A percentile compares a stretch with the other conserved stretches of the same genome.
Conservation (phyloP, 2,797 vertebrate genomes). For the Sebastes nivosus region DNA sequence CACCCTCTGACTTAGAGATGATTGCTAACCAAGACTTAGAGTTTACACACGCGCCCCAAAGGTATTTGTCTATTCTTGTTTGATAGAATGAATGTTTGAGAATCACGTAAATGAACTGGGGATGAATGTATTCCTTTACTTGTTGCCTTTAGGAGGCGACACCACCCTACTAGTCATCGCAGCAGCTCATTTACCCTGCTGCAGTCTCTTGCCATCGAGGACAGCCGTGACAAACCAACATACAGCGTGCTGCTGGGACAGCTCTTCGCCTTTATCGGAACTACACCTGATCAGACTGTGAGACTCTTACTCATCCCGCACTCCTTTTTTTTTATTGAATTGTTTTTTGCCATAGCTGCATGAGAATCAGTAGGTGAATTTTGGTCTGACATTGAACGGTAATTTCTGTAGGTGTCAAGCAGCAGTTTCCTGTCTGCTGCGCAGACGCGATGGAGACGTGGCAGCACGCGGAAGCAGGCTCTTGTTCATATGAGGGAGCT, state of each 20-base stretch:
- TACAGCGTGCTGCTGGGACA: slow-evolving; percentile 97
- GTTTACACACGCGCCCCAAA: slow-evolving; percentile 91
- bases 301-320: slow-evolving; percentile 41
- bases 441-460: slow-evolving; percentile 96
- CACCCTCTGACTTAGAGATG: slow-evolving; percentile 98
- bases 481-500: slow-evolving; percentile 97
- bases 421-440: slow-evolving; percentile 96
- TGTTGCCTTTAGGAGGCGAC: slow-evolving; percentile 87
- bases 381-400: background rate
- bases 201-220: slow-evolving; percentile 93
- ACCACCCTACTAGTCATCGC: slow-evolving; percentile 92
- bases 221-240: slow-evolving; percentile 94
- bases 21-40: slow-evolving; percentile 96
- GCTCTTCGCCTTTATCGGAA: slow-evolving; percentile 98
- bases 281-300: slow-evolving; percentile 96
- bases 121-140: background rate
- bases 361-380: background rate
- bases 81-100: background rate
- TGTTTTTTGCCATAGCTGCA: background rate
- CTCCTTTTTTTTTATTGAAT: background rate
- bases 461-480: slow-evolving; percentile 94
- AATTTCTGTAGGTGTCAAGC: slow-evolving; percentile 90
- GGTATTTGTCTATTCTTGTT: slow-evolving; percentile 67
- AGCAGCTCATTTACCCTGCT: slow-evolving; percentile 98
- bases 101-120: background rate